Conservation (phyloP, 2,888 invertebrate genomes). For the Diploptera punctata region DNA sequence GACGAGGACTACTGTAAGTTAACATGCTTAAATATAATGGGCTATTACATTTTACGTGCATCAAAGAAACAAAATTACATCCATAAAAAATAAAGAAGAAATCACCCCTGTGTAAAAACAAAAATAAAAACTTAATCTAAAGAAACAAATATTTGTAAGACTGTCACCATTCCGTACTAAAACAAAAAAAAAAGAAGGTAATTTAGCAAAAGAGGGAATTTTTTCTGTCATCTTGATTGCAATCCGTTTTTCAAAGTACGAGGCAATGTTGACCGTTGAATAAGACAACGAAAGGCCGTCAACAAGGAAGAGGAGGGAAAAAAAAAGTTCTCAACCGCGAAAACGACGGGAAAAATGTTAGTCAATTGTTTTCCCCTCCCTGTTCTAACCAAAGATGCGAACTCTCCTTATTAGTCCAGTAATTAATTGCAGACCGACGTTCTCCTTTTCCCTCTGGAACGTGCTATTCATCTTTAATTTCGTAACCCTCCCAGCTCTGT, state of each 20-base stretch:
- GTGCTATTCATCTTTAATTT: background rate
- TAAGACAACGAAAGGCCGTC: background rate
- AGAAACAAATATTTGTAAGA: background rate
- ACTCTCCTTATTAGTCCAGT: constrained; percentile 6
- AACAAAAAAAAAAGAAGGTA: background rate
- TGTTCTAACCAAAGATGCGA: background rate
- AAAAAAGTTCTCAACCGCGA: background rate
- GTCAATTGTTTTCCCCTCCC: background rate
- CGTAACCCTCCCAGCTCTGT: background rate
- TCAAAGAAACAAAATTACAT: too few species aligned
- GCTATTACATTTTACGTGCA: too few species aligned
- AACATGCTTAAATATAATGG: too few species aligned
- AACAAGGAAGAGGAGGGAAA: background rate
- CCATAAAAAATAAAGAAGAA: background rate
- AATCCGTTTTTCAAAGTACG: background rate
- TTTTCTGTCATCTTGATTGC: background rate
- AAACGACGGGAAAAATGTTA: background rate
- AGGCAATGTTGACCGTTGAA: constrained; percentile 6
- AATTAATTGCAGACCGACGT: background rate
- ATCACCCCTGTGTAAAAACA: background rate
- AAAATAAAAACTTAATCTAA: background rate
- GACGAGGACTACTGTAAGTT: too few species aligned
- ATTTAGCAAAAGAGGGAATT: background rate
- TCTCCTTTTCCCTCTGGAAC: background rate
- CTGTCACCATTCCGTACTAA: background rate